Conservation (phyloP, 2,797 vertebrate species). For the Poeciliopsis turneri region DNA sequence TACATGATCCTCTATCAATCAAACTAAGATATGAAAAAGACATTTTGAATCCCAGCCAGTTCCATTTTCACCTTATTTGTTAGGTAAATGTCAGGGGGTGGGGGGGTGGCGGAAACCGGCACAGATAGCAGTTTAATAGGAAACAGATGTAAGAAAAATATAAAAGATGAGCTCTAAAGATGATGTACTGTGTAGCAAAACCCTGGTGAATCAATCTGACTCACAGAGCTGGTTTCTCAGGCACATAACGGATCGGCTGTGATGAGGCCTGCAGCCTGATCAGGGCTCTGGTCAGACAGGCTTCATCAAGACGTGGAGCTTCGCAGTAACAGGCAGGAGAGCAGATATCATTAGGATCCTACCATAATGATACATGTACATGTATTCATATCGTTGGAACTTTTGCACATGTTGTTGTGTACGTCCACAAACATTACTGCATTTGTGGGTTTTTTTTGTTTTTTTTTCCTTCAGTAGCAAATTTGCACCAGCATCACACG, state of each 20-base stretch:
- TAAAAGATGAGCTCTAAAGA: conserved; percentile 54
- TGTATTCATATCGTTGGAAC: background rate
- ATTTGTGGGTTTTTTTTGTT: background rate
- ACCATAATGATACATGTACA: conserved; percentile 1
- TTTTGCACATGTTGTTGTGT: conserved; percentile 1
- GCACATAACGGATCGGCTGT: conserved; percentile 24
- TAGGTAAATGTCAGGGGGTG: conserved; percentile 33
- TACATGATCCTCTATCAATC: background rate
- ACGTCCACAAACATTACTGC: background rate
- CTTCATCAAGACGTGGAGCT: conserved; percentile 39
- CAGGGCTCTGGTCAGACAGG: conserved; percentile 42
- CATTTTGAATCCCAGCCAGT: conserved; percentile 49
- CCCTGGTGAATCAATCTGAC: conserved; percentile 27
- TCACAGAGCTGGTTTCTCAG: conserved; percentile 42
- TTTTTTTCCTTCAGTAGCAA: background rate
- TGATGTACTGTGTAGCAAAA: conserved; percentile 62
- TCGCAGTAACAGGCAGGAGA: conserved; percentile 60
- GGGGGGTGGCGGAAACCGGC: conserved; percentile 53
- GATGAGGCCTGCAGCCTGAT: conserved; percentile 36
- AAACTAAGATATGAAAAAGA: conserved; percentile 10
- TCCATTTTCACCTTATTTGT: conserved; percentile 63
- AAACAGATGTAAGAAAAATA: conserved; percentile 64
- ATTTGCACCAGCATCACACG: background rate
- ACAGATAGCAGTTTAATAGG: conserved; percentile 51
- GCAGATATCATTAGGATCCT: background rate